phyloP scores from a whole-genome alignment of 2,888 invertebrate genomes.

The Ichneumoninae sp. region DNA sequence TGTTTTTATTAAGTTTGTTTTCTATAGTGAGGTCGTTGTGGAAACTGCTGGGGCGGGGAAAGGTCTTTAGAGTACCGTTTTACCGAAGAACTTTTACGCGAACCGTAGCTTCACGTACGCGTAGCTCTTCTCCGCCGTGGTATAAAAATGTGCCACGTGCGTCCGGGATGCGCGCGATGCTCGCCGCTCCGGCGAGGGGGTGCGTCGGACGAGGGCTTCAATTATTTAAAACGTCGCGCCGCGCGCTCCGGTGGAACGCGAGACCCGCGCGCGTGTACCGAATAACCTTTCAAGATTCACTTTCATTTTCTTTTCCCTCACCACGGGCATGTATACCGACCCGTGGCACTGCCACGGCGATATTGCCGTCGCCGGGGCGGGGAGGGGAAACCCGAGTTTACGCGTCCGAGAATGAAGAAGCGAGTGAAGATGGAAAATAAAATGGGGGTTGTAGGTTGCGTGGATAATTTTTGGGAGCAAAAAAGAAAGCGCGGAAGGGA shows the following conservation, averaged over 20 bases:
- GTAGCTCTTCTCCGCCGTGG: neutral
- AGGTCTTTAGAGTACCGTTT: conserved; percentile 10
- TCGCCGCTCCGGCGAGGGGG: conserved; percentile 13
- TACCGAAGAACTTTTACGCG: conserved; percentile 30
- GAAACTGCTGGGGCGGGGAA: neutral
- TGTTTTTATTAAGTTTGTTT: conserved; percentile 8
- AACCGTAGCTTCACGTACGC: no score
- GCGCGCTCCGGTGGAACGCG: conserved; percentile 63
- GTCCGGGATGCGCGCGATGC: conserved; percentile 30
- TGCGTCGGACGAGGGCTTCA: conserved; percentile 70
- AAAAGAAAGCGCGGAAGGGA: conserved; percentile 59
- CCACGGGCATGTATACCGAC: conserved; percentile 43
- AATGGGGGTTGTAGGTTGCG: conserved; percentile 76
- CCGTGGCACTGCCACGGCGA: neutral
- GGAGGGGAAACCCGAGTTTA: conserved; percentile 35
- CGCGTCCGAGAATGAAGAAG: conserved; percentile 65
- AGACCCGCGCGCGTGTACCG: conserved; percentile 70
- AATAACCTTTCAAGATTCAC: conserved; percentile 79
- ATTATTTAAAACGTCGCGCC: conserved; percentile 80
- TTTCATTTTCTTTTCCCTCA: conserved; percentile 74
- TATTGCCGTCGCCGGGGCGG: conserved; percentile 15
- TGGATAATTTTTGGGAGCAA: conserved; percentile 75
- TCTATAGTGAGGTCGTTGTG: neutral
- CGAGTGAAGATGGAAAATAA: conserved; percentile 68
- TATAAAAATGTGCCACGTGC: conserved; percentile 68